A percentile compares a stretch with the other conserved stretches of the same genome.
phyloP scores from a whole-genome alignment of 2,113 vertebrate genomes.

The Mormyrus lacerda region DNA sequence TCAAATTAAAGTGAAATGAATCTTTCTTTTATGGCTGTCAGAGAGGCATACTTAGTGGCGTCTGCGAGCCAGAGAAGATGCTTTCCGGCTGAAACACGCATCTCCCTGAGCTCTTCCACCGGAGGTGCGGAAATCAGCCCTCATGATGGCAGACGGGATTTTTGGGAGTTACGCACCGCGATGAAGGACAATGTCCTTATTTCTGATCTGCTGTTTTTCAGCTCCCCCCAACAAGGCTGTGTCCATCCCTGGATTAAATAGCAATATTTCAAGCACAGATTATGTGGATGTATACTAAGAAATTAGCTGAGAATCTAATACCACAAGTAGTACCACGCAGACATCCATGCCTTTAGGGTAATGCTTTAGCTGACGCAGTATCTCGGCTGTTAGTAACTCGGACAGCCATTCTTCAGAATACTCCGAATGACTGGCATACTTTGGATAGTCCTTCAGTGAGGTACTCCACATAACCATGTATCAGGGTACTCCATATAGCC shows the following conservation, averaged over 20 bases:
- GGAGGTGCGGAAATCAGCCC: slow-evolving; percentile 40
- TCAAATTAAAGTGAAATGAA: slow-evolving; percentile 14
- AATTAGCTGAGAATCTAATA: neutral
- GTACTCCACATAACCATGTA: neutral
- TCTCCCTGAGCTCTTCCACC: slow-evolving; percentile 19
- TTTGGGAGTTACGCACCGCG: slow-evolving; percentile 18
- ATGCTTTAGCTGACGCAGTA: neutral
- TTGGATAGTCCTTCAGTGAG: neutral
- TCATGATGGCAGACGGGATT: slow-evolving; percentile 26
- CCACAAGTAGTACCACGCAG: neutral
- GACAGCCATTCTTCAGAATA: neutral
- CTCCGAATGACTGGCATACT: neutral
- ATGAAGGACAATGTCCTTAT: slow-evolving; percentile 30
- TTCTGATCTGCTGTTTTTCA: slow-evolving; percentile 47
- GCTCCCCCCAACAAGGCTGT: neutral
- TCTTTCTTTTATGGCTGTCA: neutral
- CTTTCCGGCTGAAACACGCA: neutral
- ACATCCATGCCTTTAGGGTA: neutral
- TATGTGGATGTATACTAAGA: neutral
- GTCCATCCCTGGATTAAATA: neutral
- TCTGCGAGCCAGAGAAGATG: neutral
- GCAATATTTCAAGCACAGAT: neutral
- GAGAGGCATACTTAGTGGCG: neutral
- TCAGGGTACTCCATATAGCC: neutral
- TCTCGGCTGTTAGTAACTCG: neutral